Conservation (phyloP, 2,888 invertebrate species). For the Mesorhabditis sp. region DNA sequence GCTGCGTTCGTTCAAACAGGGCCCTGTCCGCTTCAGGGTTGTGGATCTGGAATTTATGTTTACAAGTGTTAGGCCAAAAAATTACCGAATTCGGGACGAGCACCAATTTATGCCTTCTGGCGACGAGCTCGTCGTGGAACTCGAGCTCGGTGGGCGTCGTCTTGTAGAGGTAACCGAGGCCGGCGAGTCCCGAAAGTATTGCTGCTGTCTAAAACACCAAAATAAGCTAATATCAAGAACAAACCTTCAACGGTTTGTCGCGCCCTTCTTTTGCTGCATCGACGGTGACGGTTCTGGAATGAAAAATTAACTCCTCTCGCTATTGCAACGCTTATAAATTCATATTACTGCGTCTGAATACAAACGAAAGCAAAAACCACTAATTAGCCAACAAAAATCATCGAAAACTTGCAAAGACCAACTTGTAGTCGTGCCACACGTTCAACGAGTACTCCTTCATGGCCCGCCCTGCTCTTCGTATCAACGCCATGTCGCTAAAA, state of each 20-base stretch:
- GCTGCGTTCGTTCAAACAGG: slow-evolving; percentile 24
- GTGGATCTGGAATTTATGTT: neutral
- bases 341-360: no score
- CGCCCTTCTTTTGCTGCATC: neutral
- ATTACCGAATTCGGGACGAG: slow-evolving; percentile 34
- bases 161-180: slow-evolving; percentile 31
- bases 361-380: no score
- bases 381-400: no score
- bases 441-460: no score
- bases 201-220: slow-evolving; percentile 18
- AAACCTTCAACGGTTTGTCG: slow-evolving; percentile 3
- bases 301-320: neutral
- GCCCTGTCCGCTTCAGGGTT: slow-evolving; percentile 20
- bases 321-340: no score
- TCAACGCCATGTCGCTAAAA: no score
- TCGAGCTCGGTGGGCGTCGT: slow-evolving; percentile 43
- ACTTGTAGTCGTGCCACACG: no score
- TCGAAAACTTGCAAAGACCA: no score
- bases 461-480: no score
- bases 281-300: slow-evolving; percentile 1
- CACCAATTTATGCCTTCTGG: slow-evolving; percentile 39
- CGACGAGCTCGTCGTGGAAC: slow-evolving; percentile 33
- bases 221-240: neutral
- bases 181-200: slow-evolving; percentile 24
- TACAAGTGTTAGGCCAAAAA: slow-evolving; percentile 12